A percentile compares a stretch with the other conserved stretches of the same genome.
These are phyloP conservation scores for Ptychobarbus kaznakovi DNA, from an alignment of 2,797 vertebrate species.

Conservation along the genomic window DNA sequence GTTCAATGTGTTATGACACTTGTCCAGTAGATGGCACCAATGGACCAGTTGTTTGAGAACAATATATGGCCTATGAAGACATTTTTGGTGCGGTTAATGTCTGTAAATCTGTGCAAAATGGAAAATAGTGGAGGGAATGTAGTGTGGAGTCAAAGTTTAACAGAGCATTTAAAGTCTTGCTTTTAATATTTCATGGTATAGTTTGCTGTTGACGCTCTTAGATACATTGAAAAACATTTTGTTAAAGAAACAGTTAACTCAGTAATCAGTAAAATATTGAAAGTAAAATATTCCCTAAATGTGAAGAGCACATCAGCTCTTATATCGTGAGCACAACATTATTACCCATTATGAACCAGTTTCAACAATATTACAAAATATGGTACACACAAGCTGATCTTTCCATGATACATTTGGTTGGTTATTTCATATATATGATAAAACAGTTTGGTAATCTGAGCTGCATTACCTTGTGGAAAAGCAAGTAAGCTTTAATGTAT, in stretches of 20 bases:
- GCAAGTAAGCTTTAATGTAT: neutral
- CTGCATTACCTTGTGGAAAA: neutral
- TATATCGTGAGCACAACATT: neutral
- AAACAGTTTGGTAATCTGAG: neutral
- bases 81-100: neutral
- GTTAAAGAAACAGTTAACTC: neutral
- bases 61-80: no score
- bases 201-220: neutral
- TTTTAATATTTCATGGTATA: neutral
- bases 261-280: neutral
- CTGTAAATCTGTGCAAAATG: neutral
- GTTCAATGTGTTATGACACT: slow-evolving; percentile 24
- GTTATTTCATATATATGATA: neutral
- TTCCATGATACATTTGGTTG: neutral
- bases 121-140: neutral
- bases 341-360: no score
- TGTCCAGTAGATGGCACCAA: slow-evolving; percentile 79
- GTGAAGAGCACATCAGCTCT: neutral
- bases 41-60: slow-evolving; percentile 64
- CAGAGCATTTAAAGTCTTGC: neutral
- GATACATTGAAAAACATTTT: neutral
- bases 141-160: neutral
- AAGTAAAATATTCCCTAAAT: neutral
- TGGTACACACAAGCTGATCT: neutral
- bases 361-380: no score